These are phyloP conservation scores for Litocranius walleri DNA, from an alignment of 2,113 vertebrate species.

Conservation along the genomic window DNA sequence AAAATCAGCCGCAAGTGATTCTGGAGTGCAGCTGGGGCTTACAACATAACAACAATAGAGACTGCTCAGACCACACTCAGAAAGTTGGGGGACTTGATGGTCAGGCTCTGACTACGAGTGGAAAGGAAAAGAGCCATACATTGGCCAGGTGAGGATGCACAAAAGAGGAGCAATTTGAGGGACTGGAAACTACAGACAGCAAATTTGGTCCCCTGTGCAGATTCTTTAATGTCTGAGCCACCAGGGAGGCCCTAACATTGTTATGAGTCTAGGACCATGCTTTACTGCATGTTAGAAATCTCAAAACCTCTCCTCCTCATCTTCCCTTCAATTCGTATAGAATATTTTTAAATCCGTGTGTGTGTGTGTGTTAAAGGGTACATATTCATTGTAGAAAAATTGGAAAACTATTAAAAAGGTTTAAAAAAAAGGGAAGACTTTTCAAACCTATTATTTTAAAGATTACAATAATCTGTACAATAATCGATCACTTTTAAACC, in stretches of 20 bases:
- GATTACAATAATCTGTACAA: neutral
- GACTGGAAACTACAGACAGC: neutral
- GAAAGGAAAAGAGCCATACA: neutral
- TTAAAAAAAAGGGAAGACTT: conserved; percentile 23
- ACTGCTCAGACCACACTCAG: neutral
- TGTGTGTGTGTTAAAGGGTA: conserved; percentile 21
- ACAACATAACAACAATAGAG: neutral
- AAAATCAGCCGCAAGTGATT: neutral
- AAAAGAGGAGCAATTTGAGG: neutral
- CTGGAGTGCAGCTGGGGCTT: neutral
- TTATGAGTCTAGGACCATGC: neutral
- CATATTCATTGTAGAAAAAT: conserved; percentile 54
- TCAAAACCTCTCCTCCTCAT: neutral
- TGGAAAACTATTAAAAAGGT: conserved; percentile 52
- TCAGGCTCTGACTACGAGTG: neutral
- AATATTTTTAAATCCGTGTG: neutral
- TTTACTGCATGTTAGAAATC: neutral
- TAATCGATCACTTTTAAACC: conserved; percentile 27
- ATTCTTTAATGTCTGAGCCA: neutral
- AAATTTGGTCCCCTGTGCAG: neutral
- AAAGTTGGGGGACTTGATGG: neutral
- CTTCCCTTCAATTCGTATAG: conserved; percentile 5
- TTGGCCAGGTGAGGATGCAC: neutral
- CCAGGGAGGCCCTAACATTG: neutral
- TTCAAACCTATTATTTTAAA: conserved; percentile 56